Conservation (phyloP, 2,113 vertebrate species). For the Daphoenositta chrysoptera region DNA sequence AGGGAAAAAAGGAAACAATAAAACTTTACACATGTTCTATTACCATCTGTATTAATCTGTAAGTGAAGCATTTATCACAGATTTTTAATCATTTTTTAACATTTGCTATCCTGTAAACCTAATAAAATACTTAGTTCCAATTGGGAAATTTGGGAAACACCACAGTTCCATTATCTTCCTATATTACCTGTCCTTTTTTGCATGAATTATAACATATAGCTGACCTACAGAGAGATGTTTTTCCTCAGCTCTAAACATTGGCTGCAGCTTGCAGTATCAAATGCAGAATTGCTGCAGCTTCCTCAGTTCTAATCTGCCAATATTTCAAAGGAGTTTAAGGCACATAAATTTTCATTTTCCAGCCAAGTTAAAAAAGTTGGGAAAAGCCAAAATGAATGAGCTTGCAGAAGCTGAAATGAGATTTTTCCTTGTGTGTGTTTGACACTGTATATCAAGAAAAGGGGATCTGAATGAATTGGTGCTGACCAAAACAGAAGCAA, state of each 20-base stretch:
- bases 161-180: neutral
- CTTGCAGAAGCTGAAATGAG: neutral
- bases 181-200: neutral
- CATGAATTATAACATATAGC: neutral
- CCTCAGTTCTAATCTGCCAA: neutral
- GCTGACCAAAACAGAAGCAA: neutral
- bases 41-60: neutral
- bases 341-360: neutral
- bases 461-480: neutral
- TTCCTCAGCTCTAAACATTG: neutral
- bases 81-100: neutral
- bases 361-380: neutral
- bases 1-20: slow-evolving; percentile 30
- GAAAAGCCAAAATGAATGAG: neutral
- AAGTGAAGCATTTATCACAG: neutral
- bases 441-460: neutral
- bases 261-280: neutral
- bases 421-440: neutral
- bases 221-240: neutral
- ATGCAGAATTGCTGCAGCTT: neutral
- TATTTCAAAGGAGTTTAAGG: neutral
- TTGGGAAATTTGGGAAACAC: neutral
- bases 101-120: neutral
- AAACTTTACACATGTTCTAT: slow-evolving; percentile 28
- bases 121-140: neutral